These are phyloP conservation scores for Sylvia atricapilla DNA, from an alignment of 2,113 vertebrate species.

Conservation along the genomic window DNA sequence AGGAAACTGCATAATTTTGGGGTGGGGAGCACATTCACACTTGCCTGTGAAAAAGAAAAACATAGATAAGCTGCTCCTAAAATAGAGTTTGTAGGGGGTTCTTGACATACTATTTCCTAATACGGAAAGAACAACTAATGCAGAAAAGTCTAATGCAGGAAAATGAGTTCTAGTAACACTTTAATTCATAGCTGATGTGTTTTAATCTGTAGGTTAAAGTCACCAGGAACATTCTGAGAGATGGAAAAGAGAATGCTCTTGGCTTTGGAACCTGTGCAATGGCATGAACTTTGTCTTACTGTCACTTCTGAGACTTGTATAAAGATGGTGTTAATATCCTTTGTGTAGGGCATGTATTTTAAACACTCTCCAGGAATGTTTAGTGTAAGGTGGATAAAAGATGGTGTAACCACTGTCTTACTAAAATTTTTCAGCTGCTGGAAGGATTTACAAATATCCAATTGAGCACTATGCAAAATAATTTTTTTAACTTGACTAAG, in stretches of 20 bases:
- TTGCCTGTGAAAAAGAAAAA: not conserved
- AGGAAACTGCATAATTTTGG: constrained; percentile 33
- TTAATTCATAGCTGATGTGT: not conserved
- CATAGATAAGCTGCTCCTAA: not conserved
- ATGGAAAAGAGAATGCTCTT: not conserved
- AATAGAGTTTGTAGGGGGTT: not conserved
- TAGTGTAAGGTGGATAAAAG: not conserved
- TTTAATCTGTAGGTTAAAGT: not conserved
- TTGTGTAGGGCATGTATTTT: not conserved
- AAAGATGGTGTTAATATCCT: not conserved
- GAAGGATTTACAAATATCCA: not conserved
- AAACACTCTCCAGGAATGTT: not conserved
- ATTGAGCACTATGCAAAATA: not conserved
- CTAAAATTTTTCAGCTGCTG: not conserved
- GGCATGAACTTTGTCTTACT: not conserved
- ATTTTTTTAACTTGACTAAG: not conserved
- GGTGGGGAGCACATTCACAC: not conserved
- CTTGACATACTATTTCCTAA: not conserved
- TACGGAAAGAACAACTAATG: not conserved
- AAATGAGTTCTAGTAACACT: not conserved
- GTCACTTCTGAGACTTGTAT: not conserved
- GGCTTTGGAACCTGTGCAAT: not conserved
- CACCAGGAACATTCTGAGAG: not conserved
- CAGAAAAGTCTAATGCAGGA: not conserved
- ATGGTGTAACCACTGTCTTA: not conserved